These are phyloP conservation scores for Spheniscus mendiculus DNA, from an alignment of 2,113 vertebrate species.

Conservation along the genomic window DNA sequence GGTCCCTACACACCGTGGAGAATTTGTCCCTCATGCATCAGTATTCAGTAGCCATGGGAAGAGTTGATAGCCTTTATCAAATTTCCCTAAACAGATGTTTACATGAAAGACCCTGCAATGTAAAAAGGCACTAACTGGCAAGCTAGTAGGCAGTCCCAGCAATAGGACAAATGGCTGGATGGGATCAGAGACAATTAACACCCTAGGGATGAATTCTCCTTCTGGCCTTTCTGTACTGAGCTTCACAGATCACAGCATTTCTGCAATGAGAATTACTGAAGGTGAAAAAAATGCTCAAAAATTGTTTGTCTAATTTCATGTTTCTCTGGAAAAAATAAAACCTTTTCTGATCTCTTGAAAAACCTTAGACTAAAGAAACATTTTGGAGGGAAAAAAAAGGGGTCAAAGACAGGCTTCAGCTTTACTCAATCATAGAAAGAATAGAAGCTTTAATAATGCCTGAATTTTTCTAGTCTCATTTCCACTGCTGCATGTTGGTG, in stretches of 20 bases:
- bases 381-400: not conserved
- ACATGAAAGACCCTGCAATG: not conserved
- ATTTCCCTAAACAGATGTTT: not conserved
- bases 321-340: not conserved
- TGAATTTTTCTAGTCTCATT: not conserved
- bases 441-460: not conserved
- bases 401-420: not conserved
- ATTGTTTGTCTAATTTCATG: not conserved
- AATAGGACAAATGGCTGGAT: fast-evolving
- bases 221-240: not conserved
- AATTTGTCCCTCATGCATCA: not conserved
- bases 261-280: not conserved
- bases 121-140: not conserved
- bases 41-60: not conserved
- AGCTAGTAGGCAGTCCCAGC: not conserved
- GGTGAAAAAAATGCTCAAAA: not conserved
- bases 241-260: not conserved
- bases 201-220: not conserved
- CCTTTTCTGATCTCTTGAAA: not conserved
- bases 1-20: not conserved
- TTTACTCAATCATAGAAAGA: not conserved
- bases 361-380: not conserved
- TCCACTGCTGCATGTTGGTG: not conserved
- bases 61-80: not conserved
- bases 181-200: not conserved